Evolutionary conservation across 2,888 invertebrate species (phyloP).

Genomic region (Chouioia cunea): DNA sequence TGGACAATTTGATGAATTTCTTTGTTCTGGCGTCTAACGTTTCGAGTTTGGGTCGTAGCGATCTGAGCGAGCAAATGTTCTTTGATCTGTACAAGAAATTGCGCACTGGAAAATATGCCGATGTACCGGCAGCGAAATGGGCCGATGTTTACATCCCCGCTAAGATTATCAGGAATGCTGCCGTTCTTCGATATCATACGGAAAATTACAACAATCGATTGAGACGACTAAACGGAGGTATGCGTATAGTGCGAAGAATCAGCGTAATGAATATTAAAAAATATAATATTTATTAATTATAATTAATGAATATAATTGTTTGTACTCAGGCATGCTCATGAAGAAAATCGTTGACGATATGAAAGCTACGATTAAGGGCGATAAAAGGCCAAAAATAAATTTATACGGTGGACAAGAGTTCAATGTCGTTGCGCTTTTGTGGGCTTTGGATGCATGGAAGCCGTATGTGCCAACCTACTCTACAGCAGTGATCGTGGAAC

Average conservation of each 20-base stretch:
- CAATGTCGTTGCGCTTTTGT: constrained; percentile 58
- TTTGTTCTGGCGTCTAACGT: too few species aligned
- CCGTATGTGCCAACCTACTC: constrained; percentile 57
- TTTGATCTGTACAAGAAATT: too few species aligned
- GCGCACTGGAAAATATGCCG: too few species aligned
- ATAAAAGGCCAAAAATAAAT: constrained; percentile 60
- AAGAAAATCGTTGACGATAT: constrained; percentile 43
- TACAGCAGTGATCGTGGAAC: constrained; percentile 58
- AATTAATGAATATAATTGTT: background rate
- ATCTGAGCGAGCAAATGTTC: too few species aligned
- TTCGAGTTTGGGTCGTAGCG: too few species aligned
- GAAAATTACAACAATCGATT: constrained; percentile 71
- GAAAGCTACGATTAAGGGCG: constrained; percentile 55
- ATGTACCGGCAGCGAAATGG: too few species aligned
- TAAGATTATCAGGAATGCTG: constrained; percentile 67
- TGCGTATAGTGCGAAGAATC: background rate
- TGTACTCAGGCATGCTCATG: constrained; percentile 47
- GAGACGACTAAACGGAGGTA: constrained; percentile 72
- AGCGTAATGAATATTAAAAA: background rate
- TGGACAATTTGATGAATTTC: too few species aligned
- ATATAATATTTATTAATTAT: background rate
- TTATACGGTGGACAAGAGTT: constrained; percentile 59
- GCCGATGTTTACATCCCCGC: too few species aligned
- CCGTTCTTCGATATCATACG: constrained; percentile 71
- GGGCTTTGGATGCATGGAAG: constrained; percentile 56